Conservation (phyloP, 64 coral and sea anemone genomes). For the Hydrozoanthus tunicans region DNA sequence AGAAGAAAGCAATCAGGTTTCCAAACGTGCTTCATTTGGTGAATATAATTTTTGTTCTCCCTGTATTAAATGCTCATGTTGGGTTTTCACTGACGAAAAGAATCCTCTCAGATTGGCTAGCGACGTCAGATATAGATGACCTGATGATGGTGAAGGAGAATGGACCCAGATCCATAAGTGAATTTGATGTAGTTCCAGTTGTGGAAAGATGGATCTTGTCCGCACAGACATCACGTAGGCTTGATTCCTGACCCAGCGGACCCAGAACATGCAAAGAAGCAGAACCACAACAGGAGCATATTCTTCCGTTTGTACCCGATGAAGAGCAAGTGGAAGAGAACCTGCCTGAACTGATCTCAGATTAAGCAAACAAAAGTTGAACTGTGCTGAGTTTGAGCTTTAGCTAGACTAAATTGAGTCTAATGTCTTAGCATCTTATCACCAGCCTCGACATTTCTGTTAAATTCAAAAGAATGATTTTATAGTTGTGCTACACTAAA, state of each 20-base stretch:
- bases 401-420: constrained; percentile 13
- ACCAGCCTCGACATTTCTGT: constrained; percentile 27
- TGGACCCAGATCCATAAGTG: not conserved
- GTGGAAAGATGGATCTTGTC: constrained; percentile 31
- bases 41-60: constrained; percentile 40
- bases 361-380: constrained; percentile 53
- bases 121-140: not conserved
- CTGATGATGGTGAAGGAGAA: constrained; percentile 19
- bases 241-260: not conserved
- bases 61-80: constrained; percentile 42
- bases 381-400: constrained; percentile 54
- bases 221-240: constrained; percentile 34
- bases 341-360: constrained; percentile 9
- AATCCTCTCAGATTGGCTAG: constrained; percentile 22
- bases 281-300: constrained; percentile 17
- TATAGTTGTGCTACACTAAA: constrained; percentile 33
- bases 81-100: constrained; percentile 15
- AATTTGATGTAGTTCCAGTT: constrained; percentile 1
- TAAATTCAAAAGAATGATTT: constrained; percentile 6
- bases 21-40: constrained; percentile 37
- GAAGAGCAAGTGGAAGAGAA: constrained; percentile 28
- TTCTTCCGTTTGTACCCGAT: constrained; percentile 12
- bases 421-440: constrained; percentile 26
- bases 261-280: constrained; percentile 3
- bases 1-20: constrained; percentile 39